Conservation (phyloP, 2,797 vertebrate genomes). For the Paedocypris micromegethes region DNA sequence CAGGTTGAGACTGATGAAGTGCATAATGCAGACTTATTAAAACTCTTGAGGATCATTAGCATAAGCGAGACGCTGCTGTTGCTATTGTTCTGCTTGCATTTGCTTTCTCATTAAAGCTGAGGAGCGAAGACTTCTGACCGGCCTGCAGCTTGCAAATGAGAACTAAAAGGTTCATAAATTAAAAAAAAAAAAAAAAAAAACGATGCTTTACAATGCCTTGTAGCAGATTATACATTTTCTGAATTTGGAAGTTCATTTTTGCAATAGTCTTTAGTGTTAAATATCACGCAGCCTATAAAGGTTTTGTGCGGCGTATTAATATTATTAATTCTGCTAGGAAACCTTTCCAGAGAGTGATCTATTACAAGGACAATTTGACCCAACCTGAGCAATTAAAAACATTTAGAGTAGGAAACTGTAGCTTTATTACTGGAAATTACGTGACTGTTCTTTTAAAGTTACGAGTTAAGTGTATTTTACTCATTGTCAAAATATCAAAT, state of each 20-base stretch:
- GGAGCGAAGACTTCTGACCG: slow-evolving; percentile 14
- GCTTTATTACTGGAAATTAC: too few species aligned
- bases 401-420: too few species aligned
- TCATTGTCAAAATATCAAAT: too few species aligned
- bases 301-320: too few species aligned
- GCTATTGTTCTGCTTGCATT: slow-evolving; percentile 32
- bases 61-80: slow-evolving; percentile 18
- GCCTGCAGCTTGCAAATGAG: slow-evolving; percentile 23
- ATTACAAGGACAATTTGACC: too few species aligned
- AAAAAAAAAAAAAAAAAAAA: slow-evolving; percentile 20
- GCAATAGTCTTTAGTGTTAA: slow-evolving; percentile 8
- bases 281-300: neutral
- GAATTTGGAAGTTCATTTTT: slow-evolving; percentile 5
- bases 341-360: too few species aligned
- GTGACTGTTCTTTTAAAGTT: too few species aligned
- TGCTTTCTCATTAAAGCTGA: slow-evolving; percentile 36
- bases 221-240: slow-evolving; percentile 2
- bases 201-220: slow-evolving; percentile 8
- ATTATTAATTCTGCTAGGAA: too few species aligned
- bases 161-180: slow-evolving; percentile 28
- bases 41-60: slow-evolving; percentile 27
- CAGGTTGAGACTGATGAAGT: slow-evolving; percentile 30
- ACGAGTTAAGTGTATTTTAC: too few species aligned
- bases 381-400: too few species aligned
- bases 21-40: slow-evolving; percentile 26